phyloP scores from a whole-genome alignment of 2,113 vertebrate genomes.

The Sturnus vulgaris region DNA sequence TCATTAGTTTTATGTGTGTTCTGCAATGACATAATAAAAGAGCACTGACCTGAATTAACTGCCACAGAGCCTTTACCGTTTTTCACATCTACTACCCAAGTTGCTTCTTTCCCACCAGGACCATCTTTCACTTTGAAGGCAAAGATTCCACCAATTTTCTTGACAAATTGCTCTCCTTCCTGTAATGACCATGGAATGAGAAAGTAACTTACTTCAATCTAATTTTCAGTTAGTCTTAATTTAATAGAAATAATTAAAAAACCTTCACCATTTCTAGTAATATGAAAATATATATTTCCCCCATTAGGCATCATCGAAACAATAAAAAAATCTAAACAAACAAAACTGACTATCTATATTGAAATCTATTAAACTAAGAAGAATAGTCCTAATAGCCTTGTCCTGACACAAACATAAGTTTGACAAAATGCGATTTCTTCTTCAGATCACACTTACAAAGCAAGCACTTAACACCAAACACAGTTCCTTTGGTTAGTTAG shows the following conservation, averaged over 20 bases:
- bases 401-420: neutral
- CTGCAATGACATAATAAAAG: neutral
- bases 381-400: neutral
- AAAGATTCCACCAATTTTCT: constrained; percentile 91
- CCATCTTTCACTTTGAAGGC: constrained; percentile 92
- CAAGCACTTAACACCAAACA: neutral
- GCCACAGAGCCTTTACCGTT: constrained; percentile 86
- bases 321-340: neutral
- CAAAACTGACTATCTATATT: neutral
- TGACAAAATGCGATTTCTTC: neutral
- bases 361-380: neutral
- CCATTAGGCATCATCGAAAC: neutral
- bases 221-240: neutral
- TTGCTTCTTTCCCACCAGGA: constrained; percentile 85
- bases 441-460: neutral
- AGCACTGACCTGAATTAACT: constrained; percentile 80
- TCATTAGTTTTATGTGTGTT: neutral
- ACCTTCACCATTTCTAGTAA: neutral
- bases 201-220: neutral
- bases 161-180: constrained; percentile 89
- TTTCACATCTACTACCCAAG: constrained; percentile 93
- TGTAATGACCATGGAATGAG: constrained; percentile 35
- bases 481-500: neutral
- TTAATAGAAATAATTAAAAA: neutral
- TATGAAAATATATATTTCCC: neutral